These are phyloP conservation scores for Salticus scenicus DNA, from an alignment of 2,888 invertebrate species.

Conservation along the genomic window DNA sequence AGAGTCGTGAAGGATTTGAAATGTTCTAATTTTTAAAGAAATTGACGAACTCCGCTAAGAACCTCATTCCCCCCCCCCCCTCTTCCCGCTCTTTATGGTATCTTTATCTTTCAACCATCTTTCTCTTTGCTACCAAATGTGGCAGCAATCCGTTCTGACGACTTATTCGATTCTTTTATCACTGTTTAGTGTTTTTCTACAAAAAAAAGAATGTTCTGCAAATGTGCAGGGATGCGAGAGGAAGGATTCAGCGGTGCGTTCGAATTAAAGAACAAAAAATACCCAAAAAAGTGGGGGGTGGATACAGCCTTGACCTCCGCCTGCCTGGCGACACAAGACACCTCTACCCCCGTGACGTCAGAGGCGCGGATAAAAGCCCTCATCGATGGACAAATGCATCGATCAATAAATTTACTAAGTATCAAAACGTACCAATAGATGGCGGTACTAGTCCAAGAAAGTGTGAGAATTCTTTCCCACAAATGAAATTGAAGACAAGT, in stretches of 20 bases:
- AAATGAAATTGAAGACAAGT: neutral
- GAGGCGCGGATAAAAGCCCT: constrained; percentile 58
- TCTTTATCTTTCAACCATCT: neutral
- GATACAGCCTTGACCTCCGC: constrained; percentile 65
- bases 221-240: constrained; percentile 31
- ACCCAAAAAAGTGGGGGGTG: neutral
- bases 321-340: constrained; percentile 64
- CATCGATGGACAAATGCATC: constrained; percentile 61
- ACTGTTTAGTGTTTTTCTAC: constrained; percentile 26
- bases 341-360: constrained; percentile 66
- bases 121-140: constrained; percentile 4
- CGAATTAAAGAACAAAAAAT: neutral
- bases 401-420: constrained; percentile 32
- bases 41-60: too few species aligned
- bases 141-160: constrained; percentile 13
- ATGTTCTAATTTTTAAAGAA: too few species aligned
- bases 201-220: constrained; percentile 14
- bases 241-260: constrained; percentile 19
- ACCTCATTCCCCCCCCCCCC: too few species aligned
- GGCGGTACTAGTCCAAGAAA: constrained; percentile 12
- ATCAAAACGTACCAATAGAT: constrained; percentile 31
- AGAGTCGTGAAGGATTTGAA: too few species aligned
- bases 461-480: neutral
- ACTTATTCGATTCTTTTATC: constrained; percentile 22
- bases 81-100: neutral